Percentiles rank a stretch among this genome's conserved stretches.
phyloP scores from a whole-genome alignment of 2,113 vertebrate genomes.

The Sinocyclocheilus rhinocerous region DNA sequence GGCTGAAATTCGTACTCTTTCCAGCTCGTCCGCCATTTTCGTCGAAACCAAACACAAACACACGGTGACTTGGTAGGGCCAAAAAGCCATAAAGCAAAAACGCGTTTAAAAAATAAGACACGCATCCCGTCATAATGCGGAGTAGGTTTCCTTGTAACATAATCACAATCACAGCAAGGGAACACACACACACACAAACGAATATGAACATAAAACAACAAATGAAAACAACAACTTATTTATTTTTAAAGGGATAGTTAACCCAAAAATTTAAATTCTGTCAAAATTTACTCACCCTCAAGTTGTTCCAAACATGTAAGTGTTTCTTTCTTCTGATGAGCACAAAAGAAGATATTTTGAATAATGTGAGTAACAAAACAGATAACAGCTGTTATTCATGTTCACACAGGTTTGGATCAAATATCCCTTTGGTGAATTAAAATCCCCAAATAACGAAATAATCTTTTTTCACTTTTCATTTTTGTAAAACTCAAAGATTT shows the following conservation, averaged over 20 bases:
- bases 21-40: conserved; percentile 89
- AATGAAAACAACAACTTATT: conserved; percentile 3
- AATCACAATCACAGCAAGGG: no score
- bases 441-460: no score
- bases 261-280: no score
- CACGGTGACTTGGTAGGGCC: conserved; percentile 62
- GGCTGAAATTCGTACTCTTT: conserved; percentile 91
- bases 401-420: no score
- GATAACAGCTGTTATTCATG: no score
- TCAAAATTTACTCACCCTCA: no score
- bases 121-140: not conserved
- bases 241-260: no score
- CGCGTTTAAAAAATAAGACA: conserved; percentile 24
- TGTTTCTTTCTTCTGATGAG: no score
- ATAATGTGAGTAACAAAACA: no score
- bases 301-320: no score
- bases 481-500: not conserved
- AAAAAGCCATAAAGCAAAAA: conserved; percentile 42
- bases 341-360: no score
- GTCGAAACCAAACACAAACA: conserved; percentile 67
- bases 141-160: not conserved
- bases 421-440: no score
- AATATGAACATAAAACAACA: not conserved
- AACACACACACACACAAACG: not conserved
- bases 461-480: not conserved